These are phyloP conservation scores for Caenorhabditis drosophilae DNA, from an alignment of 2,888 invertebrate genomes.

Conservation along the genomic window DNA sequence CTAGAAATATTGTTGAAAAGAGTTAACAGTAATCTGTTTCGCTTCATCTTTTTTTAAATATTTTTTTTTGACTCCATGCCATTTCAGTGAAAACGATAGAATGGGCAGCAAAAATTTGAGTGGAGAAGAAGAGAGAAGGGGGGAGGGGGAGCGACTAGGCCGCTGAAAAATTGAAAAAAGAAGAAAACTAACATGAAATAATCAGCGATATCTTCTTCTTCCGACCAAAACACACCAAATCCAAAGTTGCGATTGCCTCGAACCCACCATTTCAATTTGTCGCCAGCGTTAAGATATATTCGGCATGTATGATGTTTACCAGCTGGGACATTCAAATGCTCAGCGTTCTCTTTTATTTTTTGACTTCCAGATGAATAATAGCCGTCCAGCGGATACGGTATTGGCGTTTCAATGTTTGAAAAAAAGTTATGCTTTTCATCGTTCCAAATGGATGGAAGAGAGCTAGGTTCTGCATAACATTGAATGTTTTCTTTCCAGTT, in stretches of 20 bases:
- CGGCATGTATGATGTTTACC: conserved; percentile 32
- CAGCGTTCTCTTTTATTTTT: conserved; percentile 17
- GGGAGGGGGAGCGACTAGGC: no score
- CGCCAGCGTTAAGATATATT: conserved; percentile 25
- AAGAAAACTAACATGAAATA: conserved; percentile 26
- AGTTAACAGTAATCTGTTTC: no score
- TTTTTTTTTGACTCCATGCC: no score
- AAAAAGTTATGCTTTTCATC: conserved; percentile 38
- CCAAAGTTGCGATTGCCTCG: conserved; percentile 45
- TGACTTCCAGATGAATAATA: conserved; percentile 49
- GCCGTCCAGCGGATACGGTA: conserved; percentile 43
- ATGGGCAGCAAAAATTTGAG: no score
- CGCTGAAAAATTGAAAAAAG: background rate
- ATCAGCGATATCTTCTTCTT: conserved; percentile 30
- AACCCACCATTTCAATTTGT: conserved; percentile 39
- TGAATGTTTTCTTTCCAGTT: conserved; percentile 58
- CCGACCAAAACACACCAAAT: conserved; percentile 42
- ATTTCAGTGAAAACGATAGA: no score
- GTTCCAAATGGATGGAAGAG: conserved; percentile 58
- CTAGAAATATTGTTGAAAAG: conserved; percentile 33
- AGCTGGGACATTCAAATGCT: conserved; percentile 28
- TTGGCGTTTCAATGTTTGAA: conserved; percentile 46
- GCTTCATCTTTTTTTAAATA: no score
- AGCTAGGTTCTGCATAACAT: conserved; percentile 39
- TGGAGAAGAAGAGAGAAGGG: no score